These are phyloP conservation scores for Acanthurus lineatus DNA, from an alignment of 2,797 vertebrate species.

Conservation along the genomic window DNA sequence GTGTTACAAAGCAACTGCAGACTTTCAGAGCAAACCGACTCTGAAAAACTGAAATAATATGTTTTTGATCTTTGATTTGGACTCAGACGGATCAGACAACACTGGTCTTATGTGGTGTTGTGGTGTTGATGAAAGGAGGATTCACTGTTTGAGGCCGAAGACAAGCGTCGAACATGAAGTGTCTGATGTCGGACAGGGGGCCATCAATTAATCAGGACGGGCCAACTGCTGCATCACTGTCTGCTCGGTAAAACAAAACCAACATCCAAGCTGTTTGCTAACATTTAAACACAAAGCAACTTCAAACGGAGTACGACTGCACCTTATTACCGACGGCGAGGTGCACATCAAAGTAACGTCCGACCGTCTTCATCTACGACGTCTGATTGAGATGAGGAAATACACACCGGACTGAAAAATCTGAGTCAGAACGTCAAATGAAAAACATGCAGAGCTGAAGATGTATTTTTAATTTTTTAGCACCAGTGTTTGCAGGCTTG, in stretches of 20 bases:
- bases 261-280: conserved; percentile 16
- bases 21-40: background rate
- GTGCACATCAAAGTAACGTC: conserved; percentile 45
- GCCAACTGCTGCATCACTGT: background rate
- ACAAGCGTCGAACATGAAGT: conserved; percentile 13
- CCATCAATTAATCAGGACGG: conserved; percentile 31
- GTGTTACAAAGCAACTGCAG: background rate
- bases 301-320: conserved; percentile 13
- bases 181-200: background rate
- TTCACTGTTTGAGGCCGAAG: conserved; percentile 16
- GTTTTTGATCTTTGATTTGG: conserved; percentile 15
- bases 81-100: conserved; percentile 15
- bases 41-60: background rate
- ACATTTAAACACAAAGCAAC: background rate
- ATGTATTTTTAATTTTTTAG: conserved; percentile 16
- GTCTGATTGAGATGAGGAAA: conserved; percentile 22
- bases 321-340: conserved; percentile 29
- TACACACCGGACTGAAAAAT: background rate
- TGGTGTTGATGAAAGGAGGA: conserved; percentile 22
- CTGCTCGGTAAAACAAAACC: conserved; percentile 4
- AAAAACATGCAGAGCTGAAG: conserved; percentile 3
- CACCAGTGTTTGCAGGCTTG: conserved; percentile 17
- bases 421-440: background rate
- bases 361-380: conserved; percentile 16
- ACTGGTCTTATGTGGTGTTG: background rate